Evolutionary conservation across 2,113 vertebrate genomes (phyloP).

Genomic region (Melanostigma gelatinosum): DNA sequence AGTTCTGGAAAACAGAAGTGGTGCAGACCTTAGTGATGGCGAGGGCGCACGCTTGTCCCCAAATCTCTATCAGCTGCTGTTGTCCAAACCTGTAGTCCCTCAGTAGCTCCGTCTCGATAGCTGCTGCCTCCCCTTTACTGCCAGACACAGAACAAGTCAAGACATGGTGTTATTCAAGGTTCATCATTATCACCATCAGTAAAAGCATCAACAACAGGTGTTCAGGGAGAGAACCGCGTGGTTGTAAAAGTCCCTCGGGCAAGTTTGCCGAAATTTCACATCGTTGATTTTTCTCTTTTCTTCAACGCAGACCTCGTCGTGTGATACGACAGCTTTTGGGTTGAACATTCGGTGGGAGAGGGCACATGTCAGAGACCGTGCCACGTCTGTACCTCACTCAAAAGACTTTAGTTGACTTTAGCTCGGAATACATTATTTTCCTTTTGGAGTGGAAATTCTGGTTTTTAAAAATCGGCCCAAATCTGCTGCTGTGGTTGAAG

Average conservation of each 20-base stretch:
- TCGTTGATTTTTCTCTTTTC: neutral
- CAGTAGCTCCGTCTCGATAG: slow-evolving; percentile 90
- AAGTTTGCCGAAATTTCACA: too few species aligned
- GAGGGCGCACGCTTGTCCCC: slow-evolving; percentile 91
- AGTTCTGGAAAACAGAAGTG: neutral
- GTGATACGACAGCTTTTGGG: too few species aligned
- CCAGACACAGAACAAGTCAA: slow-evolving; percentile 24
- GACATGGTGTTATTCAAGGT: neutral
- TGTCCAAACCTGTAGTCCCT: slow-evolving; percentile 92
- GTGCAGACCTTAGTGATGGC: slow-evolving; percentile 90
- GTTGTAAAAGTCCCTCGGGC: too few species aligned
- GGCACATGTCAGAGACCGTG: too few species aligned
- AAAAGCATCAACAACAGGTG: neutral
- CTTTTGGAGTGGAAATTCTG: too few species aligned
- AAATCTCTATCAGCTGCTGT: slow-evolving; percentile 94
- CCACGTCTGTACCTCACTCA: too few species aligned
- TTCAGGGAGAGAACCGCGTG: neutral
- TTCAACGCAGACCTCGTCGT: neutral
- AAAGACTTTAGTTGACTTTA: too few species aligned
- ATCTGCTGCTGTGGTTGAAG: too few species aligned
- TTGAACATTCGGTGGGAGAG: too few species aligned
- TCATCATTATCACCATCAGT: neutral
- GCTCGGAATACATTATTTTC: too few species aligned
- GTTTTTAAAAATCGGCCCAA: too few species aligned
- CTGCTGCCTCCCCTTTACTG: slow-evolving; percentile 88